These are phyloP conservation scores for Rattus rattus DNA, from an alignment of 2,113 vertebrate genomes.

Conservation along the genomic window DNA sequence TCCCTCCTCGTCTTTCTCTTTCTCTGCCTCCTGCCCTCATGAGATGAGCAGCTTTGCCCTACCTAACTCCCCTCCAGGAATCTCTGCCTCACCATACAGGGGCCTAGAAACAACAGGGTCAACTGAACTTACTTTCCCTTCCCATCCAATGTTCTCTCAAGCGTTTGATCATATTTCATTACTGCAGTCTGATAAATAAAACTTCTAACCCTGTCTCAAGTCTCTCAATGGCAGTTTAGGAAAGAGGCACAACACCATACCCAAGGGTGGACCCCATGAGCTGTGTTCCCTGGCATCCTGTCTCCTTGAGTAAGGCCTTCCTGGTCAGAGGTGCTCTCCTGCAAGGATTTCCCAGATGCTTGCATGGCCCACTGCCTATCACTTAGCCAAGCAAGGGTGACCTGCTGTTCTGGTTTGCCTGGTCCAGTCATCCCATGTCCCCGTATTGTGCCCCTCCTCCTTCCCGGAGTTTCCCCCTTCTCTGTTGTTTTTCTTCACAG, in stretches of 20 bases:
- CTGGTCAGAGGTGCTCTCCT: background rate
- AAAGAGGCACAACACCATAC: background rate
- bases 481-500: conserved; percentile 35
- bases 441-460: no score
- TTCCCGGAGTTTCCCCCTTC: background rate
- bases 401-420: background rate
- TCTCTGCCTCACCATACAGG: background rate
- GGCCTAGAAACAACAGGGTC: background rate
- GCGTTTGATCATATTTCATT: background rate
- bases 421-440: background rate
- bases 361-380: background rate
- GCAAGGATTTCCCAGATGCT: background rate
- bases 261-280: background rate
- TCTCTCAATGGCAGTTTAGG: background rate
- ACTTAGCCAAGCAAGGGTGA: background rate
- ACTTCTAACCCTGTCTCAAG: background rate
- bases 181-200: background rate
- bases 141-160: background rate
- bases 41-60: background rate
- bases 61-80: background rate
- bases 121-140: background rate
- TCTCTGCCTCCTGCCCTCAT: background rate
- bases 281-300: background rate
- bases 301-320: background rate
- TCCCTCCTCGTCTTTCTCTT: background rate